Evolutionary conservation across 2,888 invertebrate genomes (phyloP).

Genomic region (Perithous albicinctus): DNA sequence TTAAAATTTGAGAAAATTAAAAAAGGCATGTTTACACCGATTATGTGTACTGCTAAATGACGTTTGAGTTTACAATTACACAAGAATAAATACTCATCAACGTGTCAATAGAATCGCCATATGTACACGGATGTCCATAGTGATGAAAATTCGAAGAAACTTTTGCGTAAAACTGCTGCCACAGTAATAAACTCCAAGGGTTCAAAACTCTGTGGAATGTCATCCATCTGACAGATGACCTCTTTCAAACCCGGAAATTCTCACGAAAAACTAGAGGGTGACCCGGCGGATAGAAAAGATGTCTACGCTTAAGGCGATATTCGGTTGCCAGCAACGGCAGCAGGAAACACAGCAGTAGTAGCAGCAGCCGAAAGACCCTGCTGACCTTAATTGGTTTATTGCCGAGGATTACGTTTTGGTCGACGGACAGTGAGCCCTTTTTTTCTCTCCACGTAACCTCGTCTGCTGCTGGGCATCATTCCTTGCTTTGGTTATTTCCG

Average conservation of each 20-base stretch:
- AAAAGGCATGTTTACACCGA: too few species aligned
- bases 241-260: slow-evolving; percentile 56
- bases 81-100: too few species aligned
- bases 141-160: slow-evolving; percentile 3
- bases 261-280: slow-evolving; percentile 18
- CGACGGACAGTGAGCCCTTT: slow-evolving; percentile 70
- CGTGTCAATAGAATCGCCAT: too few species aligned
- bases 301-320: slow-evolving; percentile 42
- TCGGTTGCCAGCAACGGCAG: slow-evolving; percentile 23
- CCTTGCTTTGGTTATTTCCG: not conserved
- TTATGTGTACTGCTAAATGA: too few species aligned
- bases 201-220: slow-evolving; percentile 48
- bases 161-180: slow-evolving; percentile 10
- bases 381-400: slow-evolving; percentile 81
- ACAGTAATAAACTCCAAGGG: not conserved
- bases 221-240: slow-evolving; percentile 45
- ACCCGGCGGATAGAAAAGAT: slow-evolving; percentile 22
- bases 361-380: slow-evolving; percentile 52
- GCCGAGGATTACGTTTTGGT: slow-evolving; percentile 75
- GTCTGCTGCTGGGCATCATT: slow-evolving; percentile 5
- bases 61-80: too few species aligned
- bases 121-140: not conserved
- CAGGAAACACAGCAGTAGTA: slow-evolving; percentile 27
- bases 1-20: too few species aligned
- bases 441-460: slow-evolving; percentile 45